A percentile compares a stretch with the other conserved stretches of the same genome.
Conservation (phyloP, 2,888 invertebrate genomes). For the Mayetiola destructor region DNA sequence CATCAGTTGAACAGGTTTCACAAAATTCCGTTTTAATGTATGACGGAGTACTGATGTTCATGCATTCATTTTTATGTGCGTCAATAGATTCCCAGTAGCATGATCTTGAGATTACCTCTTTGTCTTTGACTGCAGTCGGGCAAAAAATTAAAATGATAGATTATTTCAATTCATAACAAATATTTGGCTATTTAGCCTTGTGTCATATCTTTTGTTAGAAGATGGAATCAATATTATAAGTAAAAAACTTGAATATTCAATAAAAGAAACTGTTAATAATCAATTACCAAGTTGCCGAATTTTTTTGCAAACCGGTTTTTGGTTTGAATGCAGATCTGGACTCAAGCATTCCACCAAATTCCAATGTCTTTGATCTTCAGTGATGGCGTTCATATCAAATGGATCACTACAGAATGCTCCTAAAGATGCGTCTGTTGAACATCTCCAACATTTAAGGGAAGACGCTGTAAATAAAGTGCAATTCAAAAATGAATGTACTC, state of each 20-base stretch:
- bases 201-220: too few relatives aligned
- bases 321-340: constrained; percentile 34
- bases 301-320: constrained; percentile 56
- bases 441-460: constrained; percentile 59
- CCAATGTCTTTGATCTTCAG: constrained; percentile 35
- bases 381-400: constrained; percentile 42
- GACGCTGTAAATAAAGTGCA: constrained; percentile 39
- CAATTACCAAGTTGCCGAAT: constrained; percentile 56
- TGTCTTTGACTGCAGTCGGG: constrained; percentile 31
- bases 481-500: constrained; percentile 16
- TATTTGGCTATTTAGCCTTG: neutral
- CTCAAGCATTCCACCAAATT: constrained; percentile 36
- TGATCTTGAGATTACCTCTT: constrained; percentile 32
- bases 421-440: constrained; percentile 48
- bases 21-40: constrained; percentile 19
- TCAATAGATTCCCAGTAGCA: constrained; percentile 34
- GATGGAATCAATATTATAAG: too few relatives aligned
- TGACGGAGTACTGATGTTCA: constrained; percentile 28
- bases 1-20: neutral
- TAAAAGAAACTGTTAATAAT: neutral
- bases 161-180: too few relatives aligned
- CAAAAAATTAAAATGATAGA: neutral
- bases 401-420: constrained; percentile 58
- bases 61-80: constrained; percentile 31
- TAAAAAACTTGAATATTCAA: too few relatives aligned